Base-by-base conservation (phyloP, 1,140 invertebrate genomes). In the Drosophila azteca region DNA sequence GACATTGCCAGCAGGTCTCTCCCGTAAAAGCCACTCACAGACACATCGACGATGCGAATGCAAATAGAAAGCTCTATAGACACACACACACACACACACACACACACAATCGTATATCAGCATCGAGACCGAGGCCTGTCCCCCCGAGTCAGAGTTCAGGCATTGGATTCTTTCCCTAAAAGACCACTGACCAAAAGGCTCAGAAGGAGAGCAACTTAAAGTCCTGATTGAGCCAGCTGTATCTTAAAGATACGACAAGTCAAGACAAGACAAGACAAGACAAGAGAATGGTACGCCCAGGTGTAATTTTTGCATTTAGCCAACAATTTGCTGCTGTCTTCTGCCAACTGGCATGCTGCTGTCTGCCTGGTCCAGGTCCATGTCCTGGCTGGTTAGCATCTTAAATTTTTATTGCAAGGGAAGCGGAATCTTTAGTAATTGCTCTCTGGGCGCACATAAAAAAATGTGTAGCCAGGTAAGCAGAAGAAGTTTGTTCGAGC, bases 381-480 rank as follows among this genome's bases (percentile, higher is more conserved):
- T 11, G 13, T 39, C 20, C 60, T 63, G 48, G 35, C 62, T 55
- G 59, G 79, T 73, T 72, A 46, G 71, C 60, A 67, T 88, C 83
- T 88, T 88, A 88, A 79, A 88, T 83, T 88, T 88, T 79, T 88
- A 88, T 88, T 88, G 83, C 83, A 77, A 77, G 66, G 62, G 76
- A 79, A 79, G 75, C 79, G 71, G 71, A 87, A 83, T 88, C 76
- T 72, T 83, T 61, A 54, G 79, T 88, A 88, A 88, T 88, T 88
- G 83, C 83, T 88, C 83, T 88, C 83, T 22, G 58, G 83, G 75
- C 71, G 84, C 71, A 55, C 79, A 77, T 88, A 88, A 88, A 88
- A 72, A 88, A 78, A 88, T 85, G 82, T 85, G 82, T 88, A 85
- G 83, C 79, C 79, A 85, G 85, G 74, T 88, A 87, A 88, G 83